Evolutionary conservation across 2,113 vertebrate species (phyloP), one percentile per base, ranked within the genome.

Genomic region (Candoia aspera): DNA sequence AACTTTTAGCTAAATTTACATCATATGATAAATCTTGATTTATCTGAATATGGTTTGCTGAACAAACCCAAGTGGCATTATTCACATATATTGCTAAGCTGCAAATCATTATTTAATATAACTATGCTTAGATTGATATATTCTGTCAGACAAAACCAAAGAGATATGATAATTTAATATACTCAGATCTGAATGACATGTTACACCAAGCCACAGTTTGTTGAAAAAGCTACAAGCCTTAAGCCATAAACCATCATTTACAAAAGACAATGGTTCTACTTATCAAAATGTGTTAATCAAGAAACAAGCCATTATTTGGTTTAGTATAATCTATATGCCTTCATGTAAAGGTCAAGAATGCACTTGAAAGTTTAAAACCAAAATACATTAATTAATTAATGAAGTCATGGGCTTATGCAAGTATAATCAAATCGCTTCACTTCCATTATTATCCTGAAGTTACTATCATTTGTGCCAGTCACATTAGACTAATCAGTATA

Each of bases 401-500:
- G 94, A 93, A 91, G 89, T 90, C 95, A 92, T 23, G 10, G 62
- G 5, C 83, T 57, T 46, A 89, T 91, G 84, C 19, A 89, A 94
- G 90, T 55, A 64, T 89, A 87, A 9, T 21, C 3, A 46, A 95
- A 90, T 91, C 90, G n/a, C 86, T 89, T 93, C 60, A 58, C 37
- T 17, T 59, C 15, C 88, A 12, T 95, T 89, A 91, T 24, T 64
- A 96, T 12, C 64, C 49, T 86, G 95, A 88, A 95, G 86, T 4
- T 90, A 54, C 37, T 91, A 87, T 91, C 33, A 90, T 92, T 93
- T 93, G 53, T 90, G 92, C 54, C 42, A 94, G 79, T 0, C 0
- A 92, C 11, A 93, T 55, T n/a, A 53, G 92, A 92, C 90, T 93
- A 95, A 94, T 95, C 53, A 90, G 60, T 94, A 93, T 55, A 86